Conservation (phyloP, 2,888 invertebrate species). For the Epistrophe eligans region DNA sequence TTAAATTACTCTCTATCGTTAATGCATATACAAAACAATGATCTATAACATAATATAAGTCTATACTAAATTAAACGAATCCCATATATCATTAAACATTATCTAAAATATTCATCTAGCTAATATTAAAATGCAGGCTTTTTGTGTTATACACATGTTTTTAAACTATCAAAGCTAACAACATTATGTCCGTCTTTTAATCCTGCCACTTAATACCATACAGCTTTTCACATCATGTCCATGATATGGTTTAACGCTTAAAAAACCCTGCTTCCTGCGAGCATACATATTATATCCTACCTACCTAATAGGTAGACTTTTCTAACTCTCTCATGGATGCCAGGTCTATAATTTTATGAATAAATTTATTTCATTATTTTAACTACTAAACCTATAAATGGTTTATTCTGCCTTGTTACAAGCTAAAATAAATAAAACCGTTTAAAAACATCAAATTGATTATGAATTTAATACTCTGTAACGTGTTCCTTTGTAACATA, state of each 20-base stretch:
- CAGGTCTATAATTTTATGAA: constrained; percentile 10
- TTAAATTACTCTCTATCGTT: no score
- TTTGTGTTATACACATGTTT: constrained; percentile 5
- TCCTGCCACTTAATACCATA: background rate
- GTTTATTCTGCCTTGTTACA: constrained; percentile 8
- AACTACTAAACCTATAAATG: background rate
- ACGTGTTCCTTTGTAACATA: background rate
- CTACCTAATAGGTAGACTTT: background rate
- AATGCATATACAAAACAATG: no score
- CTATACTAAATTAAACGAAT: no score
- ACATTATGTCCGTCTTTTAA: constrained; percentile 2
- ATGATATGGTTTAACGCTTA: background rate
- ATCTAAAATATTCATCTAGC: background rate
- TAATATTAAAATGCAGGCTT: background rate
- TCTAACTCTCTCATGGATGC: background rate
- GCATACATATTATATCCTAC: background rate
- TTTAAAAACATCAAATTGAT: constrained; percentile 27
- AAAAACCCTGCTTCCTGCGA: background rate
- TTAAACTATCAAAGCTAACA: background rate
- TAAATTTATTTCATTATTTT: constrained; percentile 20
- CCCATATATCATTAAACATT: background rate
- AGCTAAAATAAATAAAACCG: constrained; percentile 17
- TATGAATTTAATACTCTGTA: constrained; percentile 9
- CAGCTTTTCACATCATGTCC: background rate
- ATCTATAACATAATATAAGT: no score